phyloP scores from a whole-genome alignment of 2,113 vertebrate species.

The Accipiter virgatus region DNA sequence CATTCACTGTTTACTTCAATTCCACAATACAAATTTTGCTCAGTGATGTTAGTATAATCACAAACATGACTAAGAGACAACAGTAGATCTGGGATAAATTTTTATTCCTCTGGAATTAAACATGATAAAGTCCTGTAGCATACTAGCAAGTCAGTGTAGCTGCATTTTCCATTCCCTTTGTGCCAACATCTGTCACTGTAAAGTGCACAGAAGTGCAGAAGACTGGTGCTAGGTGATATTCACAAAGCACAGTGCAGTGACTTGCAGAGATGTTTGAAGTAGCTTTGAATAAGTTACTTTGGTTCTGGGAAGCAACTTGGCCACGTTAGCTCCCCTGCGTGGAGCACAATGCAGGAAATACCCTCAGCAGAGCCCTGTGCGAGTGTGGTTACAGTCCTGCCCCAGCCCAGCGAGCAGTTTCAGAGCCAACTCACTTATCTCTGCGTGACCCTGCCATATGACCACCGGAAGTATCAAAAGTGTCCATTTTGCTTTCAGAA shows the following conservation, averaged over 20 bases:
- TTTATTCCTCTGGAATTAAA: background rate
- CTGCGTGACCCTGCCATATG: accelerated
- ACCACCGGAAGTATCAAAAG: background rate
- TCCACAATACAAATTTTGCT: background rate
- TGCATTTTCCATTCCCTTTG: background rate
- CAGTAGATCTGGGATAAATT: background rate
- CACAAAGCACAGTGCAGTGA: background rate
- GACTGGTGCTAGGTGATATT: background rate
- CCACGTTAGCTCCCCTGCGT: accelerated
- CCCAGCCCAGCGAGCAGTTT: background rate
- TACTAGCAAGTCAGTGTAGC: background rate
- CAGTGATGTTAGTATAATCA: background rate
- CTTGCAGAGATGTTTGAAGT: background rate
- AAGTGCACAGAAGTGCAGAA: background rate
- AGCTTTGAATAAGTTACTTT: background rate
- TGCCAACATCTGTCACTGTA: background rate
- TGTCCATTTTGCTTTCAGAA: background rate
- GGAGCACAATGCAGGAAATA: background rate
- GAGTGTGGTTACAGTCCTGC: background rate
- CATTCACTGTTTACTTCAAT: background rate
- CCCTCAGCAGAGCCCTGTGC: accelerated
- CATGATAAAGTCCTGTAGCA: background rate
- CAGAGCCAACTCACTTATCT: background rate
- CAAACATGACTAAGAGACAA: background rate
- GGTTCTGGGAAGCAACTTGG: background rate